Evolutionary conservation across 2,797 vertebrate genomes (phyloP).

Genomic region (Adelosebastes latens): DNA sequence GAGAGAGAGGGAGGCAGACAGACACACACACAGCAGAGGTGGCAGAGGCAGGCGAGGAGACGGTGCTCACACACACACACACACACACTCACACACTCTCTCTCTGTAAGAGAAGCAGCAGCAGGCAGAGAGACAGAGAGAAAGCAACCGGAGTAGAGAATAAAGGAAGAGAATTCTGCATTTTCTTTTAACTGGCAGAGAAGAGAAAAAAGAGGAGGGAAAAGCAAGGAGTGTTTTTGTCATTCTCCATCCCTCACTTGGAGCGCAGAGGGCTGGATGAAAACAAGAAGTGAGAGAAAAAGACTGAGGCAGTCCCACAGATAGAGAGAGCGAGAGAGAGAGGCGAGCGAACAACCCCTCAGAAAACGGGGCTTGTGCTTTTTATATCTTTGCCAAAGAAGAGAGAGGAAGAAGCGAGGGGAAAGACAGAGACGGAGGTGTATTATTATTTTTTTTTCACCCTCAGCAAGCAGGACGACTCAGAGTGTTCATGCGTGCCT

Average conservation of each 20-base stretch:
- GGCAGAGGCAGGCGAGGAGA: slow-evolving; percentile 26
- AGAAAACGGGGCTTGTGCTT: background rate
- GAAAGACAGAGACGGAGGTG: slow-evolving; percentile 16
- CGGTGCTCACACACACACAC: background rate
- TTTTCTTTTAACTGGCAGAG: slow-evolving; percentile 9
- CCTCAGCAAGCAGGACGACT: slow-evolving; percentile 5
- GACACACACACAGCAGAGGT: slow-evolving; percentile 1
- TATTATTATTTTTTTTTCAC: background rate
- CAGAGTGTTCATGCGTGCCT: slow-evolving; percentile 18
- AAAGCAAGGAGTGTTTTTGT: background rate
- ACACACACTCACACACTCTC: background rate
- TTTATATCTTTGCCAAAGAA: slow-evolving; percentile 9
- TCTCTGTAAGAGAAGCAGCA: background rate
- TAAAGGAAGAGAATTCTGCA: background rate
- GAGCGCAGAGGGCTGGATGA: slow-evolving; percentile 26
- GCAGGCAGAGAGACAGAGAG: background rate
- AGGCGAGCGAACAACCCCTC: background rate
- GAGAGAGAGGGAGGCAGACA: background rate
- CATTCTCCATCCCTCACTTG: slow-evolving; percentile 20
- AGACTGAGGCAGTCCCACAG: slow-evolving; percentile 33
- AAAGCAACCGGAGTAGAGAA: background rate
- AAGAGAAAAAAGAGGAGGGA: background rate
- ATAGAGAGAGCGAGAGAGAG: slow-evolving; percentile 3
- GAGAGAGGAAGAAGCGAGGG: slow-evolving; percentile 3
- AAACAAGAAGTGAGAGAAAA: slow-evolving; percentile 32